Conservation (phyloP, 1,140 invertebrate genomes). For the Drepana arcuata region DNA sequence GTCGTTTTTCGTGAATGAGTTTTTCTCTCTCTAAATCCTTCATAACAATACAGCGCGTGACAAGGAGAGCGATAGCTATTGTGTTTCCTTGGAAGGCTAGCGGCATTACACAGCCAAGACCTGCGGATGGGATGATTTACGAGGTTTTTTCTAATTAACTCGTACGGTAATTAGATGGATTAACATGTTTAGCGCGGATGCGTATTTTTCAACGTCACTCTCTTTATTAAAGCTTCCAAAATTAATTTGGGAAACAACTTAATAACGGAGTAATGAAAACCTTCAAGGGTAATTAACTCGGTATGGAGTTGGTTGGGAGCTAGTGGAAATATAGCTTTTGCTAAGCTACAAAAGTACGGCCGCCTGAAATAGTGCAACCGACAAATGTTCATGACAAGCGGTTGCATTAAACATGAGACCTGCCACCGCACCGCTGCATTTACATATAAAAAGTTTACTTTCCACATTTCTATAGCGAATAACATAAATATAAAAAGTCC, state of each 20-base stretch:
- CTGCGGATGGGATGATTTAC: constrained; percentile 60
- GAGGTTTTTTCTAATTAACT: constrained; percentile 63
- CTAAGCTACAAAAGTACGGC: constrained; percentile 21
- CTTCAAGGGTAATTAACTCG: too few relatives aligned
- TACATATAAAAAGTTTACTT: constrained; percentile 42
- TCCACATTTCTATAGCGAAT: constrained; percentile 19
- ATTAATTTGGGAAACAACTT: too few relatives aligned
- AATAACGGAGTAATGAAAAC: too few relatives aligned
- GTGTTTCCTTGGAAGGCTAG: constrained; percentile 45
- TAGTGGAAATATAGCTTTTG: too few relatives aligned
- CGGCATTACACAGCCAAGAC: constrained; percentile 37
- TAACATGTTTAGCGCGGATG: constrained; percentile 52
- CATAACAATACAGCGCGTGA: constrained; percentile 25
- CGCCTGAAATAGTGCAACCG: constrained; percentile 54
- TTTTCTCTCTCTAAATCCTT: constrained; percentile 39
- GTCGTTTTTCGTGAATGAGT: constrained; percentile 39
- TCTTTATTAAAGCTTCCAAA: constrained; percentile 35
- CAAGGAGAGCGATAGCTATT: constrained; percentile 42
- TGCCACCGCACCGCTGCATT: constrained; percentile 42
- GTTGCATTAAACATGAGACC: constrained; percentile 63
- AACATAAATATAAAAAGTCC: constrained; percentile 11
- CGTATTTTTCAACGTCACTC: constrained; percentile 50
- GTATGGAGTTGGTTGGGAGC: too few relatives aligned
- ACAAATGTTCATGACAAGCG: constrained; percentile 64
- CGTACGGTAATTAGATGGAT: constrained; percentile 62